These are phyloP conservation scores for Brachyptera risi DNA, from an alignment of 2,888 invertebrate genomes.

Conservation along the genomic window DNA sequence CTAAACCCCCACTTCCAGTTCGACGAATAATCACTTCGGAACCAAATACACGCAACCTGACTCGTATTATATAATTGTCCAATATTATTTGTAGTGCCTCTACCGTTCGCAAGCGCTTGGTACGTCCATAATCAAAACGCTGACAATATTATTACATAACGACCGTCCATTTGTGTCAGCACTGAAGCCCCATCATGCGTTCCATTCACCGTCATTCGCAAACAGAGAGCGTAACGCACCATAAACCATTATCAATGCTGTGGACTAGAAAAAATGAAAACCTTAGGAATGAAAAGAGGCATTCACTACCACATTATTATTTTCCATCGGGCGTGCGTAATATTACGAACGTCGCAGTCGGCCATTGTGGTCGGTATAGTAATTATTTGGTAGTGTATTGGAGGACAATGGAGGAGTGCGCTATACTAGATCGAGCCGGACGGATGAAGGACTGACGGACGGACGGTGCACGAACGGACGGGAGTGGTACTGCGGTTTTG, in stretches of 20 bases:
- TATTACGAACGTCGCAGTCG: not conserved
- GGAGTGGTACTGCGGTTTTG: too few species aligned
- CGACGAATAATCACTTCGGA: too few species aligned
- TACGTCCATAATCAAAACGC: slow-evolving; percentile 8
- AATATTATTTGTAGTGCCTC: too few species aligned
- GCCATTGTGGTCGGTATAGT: not conserved
- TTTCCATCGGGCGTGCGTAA: slow-evolving; percentile 5
- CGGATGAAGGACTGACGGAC: not conserved
- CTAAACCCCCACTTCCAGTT: too few species aligned
- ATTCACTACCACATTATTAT: too few species aligned
- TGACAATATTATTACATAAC: not conserved
- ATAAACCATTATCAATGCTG: not conserved
- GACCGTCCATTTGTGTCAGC: not conserved
- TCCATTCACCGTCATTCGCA: not conserved
- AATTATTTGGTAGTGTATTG: not conserved
- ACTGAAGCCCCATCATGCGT: not conserved
- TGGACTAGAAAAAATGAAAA: not conserved
- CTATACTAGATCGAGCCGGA: not conserved
- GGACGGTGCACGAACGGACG: too few species aligned
- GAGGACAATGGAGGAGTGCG: not conserved
- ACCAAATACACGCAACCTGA: too few species aligned
- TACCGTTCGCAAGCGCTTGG: too few species aligned
- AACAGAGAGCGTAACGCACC: too few species aligned
- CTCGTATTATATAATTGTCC: too few species aligned
- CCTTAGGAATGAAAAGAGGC: not conserved